Percentiles rank a stretch among this genome's conserved stretches.
Evolutionary conservation across 2,888 invertebrate genomes (phyloP).

Genomic region (Stegana nigrithorax): DNA sequence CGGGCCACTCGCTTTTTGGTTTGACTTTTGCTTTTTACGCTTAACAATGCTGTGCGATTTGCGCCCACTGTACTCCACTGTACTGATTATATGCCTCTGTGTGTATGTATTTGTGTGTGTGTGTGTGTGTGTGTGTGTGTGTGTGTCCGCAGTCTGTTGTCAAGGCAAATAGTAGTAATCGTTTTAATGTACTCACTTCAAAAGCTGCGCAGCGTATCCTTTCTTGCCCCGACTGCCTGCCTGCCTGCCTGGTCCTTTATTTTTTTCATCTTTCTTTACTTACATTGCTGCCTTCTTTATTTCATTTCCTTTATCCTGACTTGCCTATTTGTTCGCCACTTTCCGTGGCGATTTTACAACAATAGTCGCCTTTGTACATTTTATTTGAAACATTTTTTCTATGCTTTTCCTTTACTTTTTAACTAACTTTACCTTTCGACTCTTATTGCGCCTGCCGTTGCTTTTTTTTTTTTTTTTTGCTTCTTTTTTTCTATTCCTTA

Average conservation of each 20-base stretch:
- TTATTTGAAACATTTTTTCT: too few relatives aligned
- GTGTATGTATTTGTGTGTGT: not conserved
- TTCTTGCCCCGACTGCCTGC: not conserved
- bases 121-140: not conserved
- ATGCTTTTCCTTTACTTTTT: too few relatives aligned
- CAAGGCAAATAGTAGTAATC: conserved; percentile 17
- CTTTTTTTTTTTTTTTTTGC: not conserved
- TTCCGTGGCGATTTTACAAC: not conserved
- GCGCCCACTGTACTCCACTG: not conserved
- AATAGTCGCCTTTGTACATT: not conserved
- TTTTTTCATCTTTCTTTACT: not conserved
- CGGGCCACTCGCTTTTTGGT: conserved; percentile 4
- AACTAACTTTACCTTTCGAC: not conserved
- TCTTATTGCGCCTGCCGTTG: not conserved
- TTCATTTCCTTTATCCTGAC: not conserved
- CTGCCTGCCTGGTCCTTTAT: not conserved
- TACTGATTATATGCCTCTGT: not conserved
- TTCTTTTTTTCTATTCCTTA: not conserved
- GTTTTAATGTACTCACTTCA: conserved; percentile 16
- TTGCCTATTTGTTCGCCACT: not conserved
- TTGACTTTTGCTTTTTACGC: conserved; percentile 5
- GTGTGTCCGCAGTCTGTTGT: not conserved
- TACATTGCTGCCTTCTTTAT: not conserved
- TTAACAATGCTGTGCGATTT: not conserved
- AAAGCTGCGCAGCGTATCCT: not conserved